Evolutionary conservation across 2,113 vertebrate genomes (phyloP), one percentile per base, ranked within the genome.

Genomic region (Brachyhypopomus occidentalis): DNA sequence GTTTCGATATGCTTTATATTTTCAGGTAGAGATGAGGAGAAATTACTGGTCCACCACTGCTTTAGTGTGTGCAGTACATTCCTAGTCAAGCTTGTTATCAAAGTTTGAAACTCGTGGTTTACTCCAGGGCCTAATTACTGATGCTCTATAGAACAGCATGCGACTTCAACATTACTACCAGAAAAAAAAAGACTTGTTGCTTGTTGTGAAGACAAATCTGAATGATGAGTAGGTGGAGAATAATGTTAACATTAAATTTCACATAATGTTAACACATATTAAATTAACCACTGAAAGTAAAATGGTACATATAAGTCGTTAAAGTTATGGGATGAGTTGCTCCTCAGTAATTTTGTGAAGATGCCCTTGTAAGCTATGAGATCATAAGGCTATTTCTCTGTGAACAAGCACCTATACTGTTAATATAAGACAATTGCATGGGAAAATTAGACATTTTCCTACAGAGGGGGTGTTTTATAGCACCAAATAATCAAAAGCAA

Each of bases 41-140:
- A 78, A 75, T 86, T 84, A 88, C 85, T 87, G 77, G 23, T 82
- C 79, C 72, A 83, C 83, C 62, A 84, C 87, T 89, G 86, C 81
- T 88, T 14, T 78, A 85, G 84, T 80, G 76, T 76, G 52, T 75
- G 82, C 72, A 79, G 25, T 70, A 75, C 72, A 56, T 72, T 77
- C 74, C 75, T 45, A 45, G 27, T 25, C 56, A 72, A 71, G 77
- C 77, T 6, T 41, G 45, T 52, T 52, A 71, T 70, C 34, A 3
- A 79, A n/a, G 55, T 41, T 25, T 23, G 48, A 63, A n/a, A 36
- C 74, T 75, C 58, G n/a, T 22, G 22, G 6, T 2, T 75, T 69
- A 74, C 62, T 41, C 6, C 20, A 45, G 45, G 27, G 45, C 52
- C 7, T 41, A 69, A 59, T 45, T 52, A 60, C 34, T 30, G 64